Conservation (phyloP, 2,113 vertebrate species). For the Erythrolamprus reginae region DNA sequence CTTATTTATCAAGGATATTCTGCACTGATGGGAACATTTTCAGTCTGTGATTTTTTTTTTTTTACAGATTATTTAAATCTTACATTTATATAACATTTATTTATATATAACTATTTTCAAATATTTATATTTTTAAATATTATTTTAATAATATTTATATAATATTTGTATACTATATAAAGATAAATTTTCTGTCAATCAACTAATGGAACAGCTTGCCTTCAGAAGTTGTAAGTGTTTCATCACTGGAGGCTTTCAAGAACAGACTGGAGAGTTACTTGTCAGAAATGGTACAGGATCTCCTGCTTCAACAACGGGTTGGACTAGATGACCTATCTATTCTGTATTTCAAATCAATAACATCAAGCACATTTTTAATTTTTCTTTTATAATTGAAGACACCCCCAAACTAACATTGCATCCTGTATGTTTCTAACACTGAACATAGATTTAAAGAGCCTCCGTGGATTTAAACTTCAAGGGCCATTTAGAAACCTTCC, state of each 20-base stretch:
- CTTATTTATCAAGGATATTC: background rate
- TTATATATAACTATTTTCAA: background rate
- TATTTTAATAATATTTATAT: background rate
- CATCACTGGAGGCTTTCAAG: background rate
- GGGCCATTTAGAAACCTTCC: background rate
- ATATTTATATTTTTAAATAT: background rate
- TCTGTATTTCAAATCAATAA: background rate
- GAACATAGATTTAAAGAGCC: background rate
- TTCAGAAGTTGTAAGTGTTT: background rate
- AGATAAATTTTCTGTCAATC: background rate
- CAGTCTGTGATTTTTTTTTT: background rate
- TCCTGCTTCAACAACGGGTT: background rate
- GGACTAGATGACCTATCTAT: background rate
- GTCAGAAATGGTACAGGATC: background rate
- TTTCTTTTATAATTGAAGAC: background rate
- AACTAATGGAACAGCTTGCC: background rate
- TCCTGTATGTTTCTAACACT: background rate
- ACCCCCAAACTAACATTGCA: background rate
- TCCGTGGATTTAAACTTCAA: background rate
- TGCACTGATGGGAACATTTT: background rate
- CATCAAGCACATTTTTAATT: background rate
- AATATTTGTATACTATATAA: background rate
- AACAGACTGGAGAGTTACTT: background rate
- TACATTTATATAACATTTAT: background rate
- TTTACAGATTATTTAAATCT: background rate